Evolutionary conservation across 2,113 vertebrate genomes (phyloP), one percentile per base, ranked within the genome.

Genomic region (Okapia johnstoni): DNA sequence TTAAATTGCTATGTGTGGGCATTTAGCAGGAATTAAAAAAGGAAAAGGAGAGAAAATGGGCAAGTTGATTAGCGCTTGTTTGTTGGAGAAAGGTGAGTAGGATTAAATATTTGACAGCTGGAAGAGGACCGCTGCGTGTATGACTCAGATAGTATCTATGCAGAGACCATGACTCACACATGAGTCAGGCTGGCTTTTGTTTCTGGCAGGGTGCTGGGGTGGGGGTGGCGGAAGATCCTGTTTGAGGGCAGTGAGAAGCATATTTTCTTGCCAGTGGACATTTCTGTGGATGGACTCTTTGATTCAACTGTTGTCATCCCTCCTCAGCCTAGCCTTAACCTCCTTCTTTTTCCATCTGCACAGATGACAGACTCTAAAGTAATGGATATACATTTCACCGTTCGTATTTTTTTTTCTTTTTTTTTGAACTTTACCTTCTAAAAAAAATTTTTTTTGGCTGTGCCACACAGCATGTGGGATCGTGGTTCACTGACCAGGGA

Each of bases 1-100:
- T 88, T 77, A 60, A 88, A 91, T 76, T 76, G 76, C 17, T 79
- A 73, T 15, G 66, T 76, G 92, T 97, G 92, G 95, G 97, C 90
- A 73, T 58, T 93, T 57, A 54, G 43, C 84, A 93, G 79, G 58
- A 88, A 93, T 85, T 86, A 6, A 58, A 94, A 91, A 93, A 28
- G 52, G 77, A 88, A 81, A 88, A 93, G 57, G 83, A 63, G 57
- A 33, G 70, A 61, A 50, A 40, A 52, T 2, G 14, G n/a, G 85
- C 0, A 25, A 54, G 66, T 2, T 58, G 92, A 61, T 50, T 6
- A 33, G 52, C 0, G 0, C 25, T 66, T 87, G 50, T 17, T 79
- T 61, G 93, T 1, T 52, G 36, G 52, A 40, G 92, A 50, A 85
- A 92, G 90, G 95, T 80, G 97, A 96, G 93, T 3, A 50, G 90